Conservation (phyloP, 64 coral and sea anemone species). For the Pachyseris speciosa region DNA sequence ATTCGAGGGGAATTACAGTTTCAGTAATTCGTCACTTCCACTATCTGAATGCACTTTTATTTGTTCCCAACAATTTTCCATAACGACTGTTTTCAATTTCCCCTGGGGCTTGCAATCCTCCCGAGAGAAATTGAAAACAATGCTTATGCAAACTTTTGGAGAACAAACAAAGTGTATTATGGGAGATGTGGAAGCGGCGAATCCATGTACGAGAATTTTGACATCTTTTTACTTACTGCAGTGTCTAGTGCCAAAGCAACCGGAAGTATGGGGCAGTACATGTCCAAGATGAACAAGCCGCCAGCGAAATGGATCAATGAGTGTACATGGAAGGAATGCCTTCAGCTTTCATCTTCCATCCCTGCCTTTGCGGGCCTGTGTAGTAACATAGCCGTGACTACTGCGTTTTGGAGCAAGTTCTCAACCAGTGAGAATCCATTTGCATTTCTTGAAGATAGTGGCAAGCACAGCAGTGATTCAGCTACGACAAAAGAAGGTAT, state of each 20-base stretch:
- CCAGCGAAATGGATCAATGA: conserved; percentile 91
- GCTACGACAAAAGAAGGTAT: not conserved
- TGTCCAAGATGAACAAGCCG: conserved; percentile 82
- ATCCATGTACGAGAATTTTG: no score
- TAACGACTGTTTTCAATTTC: no score
- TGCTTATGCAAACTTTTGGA: no score
- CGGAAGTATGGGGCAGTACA: conserved; percentile 68
- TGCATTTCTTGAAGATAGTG: conserved; percentile 41
- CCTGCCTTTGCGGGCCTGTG: conserved; percentile 85
- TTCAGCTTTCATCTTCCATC: conserved; percentile 66
- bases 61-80: no score
- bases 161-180: no score
- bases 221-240: not conserved
- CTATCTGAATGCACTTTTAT: no score
- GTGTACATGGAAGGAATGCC: conserved; percentile 89
- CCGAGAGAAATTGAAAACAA: no score
- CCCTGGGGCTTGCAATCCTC: no score
- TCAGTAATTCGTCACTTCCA: no score
- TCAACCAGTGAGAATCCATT: conserved; percentile 68
- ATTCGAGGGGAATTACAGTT: no score
- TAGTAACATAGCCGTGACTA: conserved; percentile 75
- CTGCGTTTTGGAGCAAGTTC: conserved; percentile 89
- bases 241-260: conserved; percentile 28
- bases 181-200: no score
- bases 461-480: not conserved